Evolutionary conservation across 1,140 invertebrate species (phyloP), one percentile per base, ranked within the genome.

Genomic region (Pissodes strobi): DNA sequence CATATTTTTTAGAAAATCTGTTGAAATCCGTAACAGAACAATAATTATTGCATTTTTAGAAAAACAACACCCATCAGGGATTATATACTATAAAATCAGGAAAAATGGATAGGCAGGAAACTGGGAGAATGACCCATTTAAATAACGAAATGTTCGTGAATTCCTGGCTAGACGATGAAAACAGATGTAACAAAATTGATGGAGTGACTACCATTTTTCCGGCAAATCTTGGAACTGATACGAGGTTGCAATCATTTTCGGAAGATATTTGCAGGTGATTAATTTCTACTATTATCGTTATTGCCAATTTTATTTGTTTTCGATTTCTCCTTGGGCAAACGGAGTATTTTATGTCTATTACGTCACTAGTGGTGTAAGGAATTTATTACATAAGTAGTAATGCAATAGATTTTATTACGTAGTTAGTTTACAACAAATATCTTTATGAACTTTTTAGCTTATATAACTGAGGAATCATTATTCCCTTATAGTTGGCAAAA

Each of bases 131-230:
- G 43, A 56, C 75, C 25, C 70, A 72, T 17, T 79, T 76, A 70
- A 71, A 83, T 38, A 74, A 77, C 43, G 62, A 72, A 17, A 67
- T 59, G 2, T 70, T 53, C 13, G 38, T 79, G 0, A 56, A 68
- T n/a, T 53, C 55, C 1, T 80, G 79, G 76, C 62, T 15, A 1
- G 64, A 69, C 21, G 66, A 61, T 9, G 69, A 68, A 43, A 63
- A 69, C n/a, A 57, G 60, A 5, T 82, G 80, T 45, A 79, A 80
- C 56, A 63, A 68, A 22, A 74, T 81, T 41, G 73, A 75, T 48
- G 82, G 82, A 12, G 70, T 76, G 6, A 82, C 65, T 68, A 75
- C 74, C 0, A 73, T 81, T 56, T 82, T 80, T 70, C 74, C 79
- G 3, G 77, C 79, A 0, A 72, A 76, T 48, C 46, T 76, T 22